These are phyloP conservation scores for Spinus olivaceus DNA, from an alignment of 2,797 vertebrate genomes.

Conservation along the genomic window DNA sequence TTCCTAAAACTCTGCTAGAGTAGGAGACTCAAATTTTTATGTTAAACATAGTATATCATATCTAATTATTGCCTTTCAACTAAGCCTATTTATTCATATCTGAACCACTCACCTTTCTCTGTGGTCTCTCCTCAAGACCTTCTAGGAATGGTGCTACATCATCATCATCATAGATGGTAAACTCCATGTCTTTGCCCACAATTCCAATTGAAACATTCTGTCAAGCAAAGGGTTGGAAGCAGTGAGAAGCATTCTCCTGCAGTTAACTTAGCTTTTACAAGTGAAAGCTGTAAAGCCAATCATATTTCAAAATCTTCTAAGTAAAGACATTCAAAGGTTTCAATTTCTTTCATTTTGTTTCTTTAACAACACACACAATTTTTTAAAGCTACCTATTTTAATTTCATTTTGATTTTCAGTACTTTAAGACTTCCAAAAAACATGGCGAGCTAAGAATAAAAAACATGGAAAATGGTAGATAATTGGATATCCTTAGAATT, in stretches of 20 bases:
- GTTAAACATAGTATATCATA: background rate
- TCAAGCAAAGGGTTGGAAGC: background rate
- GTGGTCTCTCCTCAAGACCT: constrained; percentile 95
- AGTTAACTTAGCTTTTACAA: too few species aligned
- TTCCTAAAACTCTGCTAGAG: background rate
- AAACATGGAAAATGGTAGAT: background rate
- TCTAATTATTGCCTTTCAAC: background rate
- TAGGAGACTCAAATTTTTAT: background rate
- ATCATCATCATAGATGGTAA: constrained; percentile 95
- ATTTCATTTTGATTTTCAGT: background rate
- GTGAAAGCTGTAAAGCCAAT: too few species aligned
- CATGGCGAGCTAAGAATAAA: background rate
- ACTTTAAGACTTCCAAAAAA: background rate
- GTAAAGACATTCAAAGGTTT: background rate
- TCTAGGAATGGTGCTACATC: constrained; percentile 92
- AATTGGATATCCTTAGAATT: background rate
- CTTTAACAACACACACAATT: background rate
- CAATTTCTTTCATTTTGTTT: background rate
- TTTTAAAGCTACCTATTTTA: background rate
- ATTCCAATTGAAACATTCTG: constrained; percentile 98
- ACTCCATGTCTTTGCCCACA: constrained; percentile 95
- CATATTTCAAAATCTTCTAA: background rate
- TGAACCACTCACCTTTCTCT: constrained; percentile 83
- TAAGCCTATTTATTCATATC: background rate
- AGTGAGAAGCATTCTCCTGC: background rate